phyloP scores from a whole-genome alignment of 2,888 invertebrate species.

The Orchestes rusci region DNA sequence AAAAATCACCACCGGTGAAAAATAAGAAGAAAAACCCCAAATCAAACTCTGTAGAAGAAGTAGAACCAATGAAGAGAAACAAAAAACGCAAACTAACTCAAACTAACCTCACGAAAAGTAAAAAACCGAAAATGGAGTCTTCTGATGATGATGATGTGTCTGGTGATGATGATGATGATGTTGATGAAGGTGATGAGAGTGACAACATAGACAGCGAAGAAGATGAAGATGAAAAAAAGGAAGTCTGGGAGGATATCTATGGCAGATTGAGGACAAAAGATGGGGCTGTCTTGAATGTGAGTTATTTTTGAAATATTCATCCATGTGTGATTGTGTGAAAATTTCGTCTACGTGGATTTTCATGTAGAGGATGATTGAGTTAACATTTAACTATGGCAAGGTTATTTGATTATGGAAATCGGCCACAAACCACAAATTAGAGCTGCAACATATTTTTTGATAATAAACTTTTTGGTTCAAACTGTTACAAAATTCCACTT shows the following conservation, averaged over 20 bases:
- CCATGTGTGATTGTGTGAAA: too few relatives aligned
- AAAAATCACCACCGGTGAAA: conserved; percentile 6
- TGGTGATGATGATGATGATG: conserved; percentile 8
- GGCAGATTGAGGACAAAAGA: conserved; percentile 74
- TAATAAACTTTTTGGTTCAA: too few relatives aligned
- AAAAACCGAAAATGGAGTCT: conserved; percentile 1
- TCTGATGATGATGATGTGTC: background rate
- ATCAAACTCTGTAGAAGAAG: conserved; percentile 2
- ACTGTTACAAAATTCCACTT: too few relatives aligned
- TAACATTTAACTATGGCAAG: too few relatives aligned
- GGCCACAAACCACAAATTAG: too few relatives aligned
- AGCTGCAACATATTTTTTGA: too few relatives aligned
- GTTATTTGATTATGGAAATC: too few relatives aligned
- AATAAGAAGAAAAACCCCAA: too few relatives aligned
- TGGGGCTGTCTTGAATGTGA: conserved; percentile 67
- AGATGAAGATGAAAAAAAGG: background rate
- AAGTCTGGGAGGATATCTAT: conserved; percentile 84
- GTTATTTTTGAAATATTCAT: conserved; percentile 15
- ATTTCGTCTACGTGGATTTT: too few relatives aligned
- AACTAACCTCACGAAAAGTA: conserved; percentile 1
- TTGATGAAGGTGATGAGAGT: conserved; percentile 10
- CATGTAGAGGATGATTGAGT: too few relatives aligned
- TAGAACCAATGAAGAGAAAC: background rate
- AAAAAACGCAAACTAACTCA: background rate
- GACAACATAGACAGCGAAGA: conserved; percentile 11